These are phyloP conservation scores for Hestina assimilis DNA, from an alignment of 1,140 invertebrate species.

Conservation along the genomic window DNA sequence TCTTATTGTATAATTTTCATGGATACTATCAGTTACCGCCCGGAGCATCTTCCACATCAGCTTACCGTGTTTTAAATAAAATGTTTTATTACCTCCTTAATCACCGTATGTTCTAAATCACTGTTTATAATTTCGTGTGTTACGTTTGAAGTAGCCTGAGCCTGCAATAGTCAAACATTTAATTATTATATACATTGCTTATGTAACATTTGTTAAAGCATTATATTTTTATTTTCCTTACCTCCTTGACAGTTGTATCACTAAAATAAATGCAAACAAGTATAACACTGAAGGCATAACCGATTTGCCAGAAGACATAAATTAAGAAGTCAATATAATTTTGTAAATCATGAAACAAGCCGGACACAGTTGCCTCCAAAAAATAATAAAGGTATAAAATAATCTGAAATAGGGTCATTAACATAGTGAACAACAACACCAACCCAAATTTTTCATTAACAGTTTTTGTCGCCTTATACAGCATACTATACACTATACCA, in stretches of 20 bases:
- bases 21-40: no score
- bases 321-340: constrained; percentile 47
- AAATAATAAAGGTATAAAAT: constrained; percentile 58
- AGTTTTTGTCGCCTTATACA: constrained; percentile 34
- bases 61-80: no score
- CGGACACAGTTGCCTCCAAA: constrained; percentile 59
- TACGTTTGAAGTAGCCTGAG: constrained; percentile 33
- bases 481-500: constrained; percentile 45
- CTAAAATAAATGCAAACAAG: constrained; percentile 40
- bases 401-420: constrained; percentile 33
- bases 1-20: no score
- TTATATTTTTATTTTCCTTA: constrained; percentile 14
- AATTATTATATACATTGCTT: not conserved
- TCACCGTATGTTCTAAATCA: constrained; percentile 31
- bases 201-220: not conserved
- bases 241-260: constrained; percentile 41
- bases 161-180: constrained; percentile 31
- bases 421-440: constrained; percentile 38
- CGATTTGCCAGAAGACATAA: constrained; percentile 50
- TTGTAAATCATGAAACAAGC: constrained; percentile 44
- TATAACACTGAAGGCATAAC: constrained; percentile 35
- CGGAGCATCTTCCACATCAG: no score
- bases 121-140: constrained; percentile 47
- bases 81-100: constrained; percentile 35
- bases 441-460: constrained; percentile 45